Evolutionary conservation across 2,888 invertebrate species (phyloP), one percentile per base, ranked within the genome.

Genomic region (Caenorhabditis sulstoni): DNA sequence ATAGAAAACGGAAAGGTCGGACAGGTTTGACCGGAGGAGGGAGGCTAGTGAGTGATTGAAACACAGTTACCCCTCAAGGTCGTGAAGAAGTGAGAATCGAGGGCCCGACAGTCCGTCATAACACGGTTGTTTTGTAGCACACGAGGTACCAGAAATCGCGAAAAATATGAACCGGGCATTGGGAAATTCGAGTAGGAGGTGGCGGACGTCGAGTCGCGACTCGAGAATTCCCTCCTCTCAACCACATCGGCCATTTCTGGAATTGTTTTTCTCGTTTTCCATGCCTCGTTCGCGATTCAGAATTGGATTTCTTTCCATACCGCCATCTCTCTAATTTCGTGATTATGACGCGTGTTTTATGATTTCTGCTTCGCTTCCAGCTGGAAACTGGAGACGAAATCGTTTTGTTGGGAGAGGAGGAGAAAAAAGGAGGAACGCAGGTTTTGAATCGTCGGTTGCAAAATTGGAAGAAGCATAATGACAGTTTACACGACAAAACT

Each of bases 1-100:
- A 73, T 73, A 58, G 20, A 65, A 65, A 50, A 59, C 41, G 44
- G 20, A 73, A 50, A 73, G 52, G 61, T 70, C 70, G 49, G 68
- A 29, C 58, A 52, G n/a, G 41, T 58, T 66, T 3, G 29, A 3
- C 29, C 29, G 29, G 29, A 29, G 29, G 8, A 41, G 14, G 50
- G 50, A 50, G 50, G 44, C 45, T 68, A 67, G 58, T 67, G 45
- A 53, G 52, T 50, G 59, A 52, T 68, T 70, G 68, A 70, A 70
- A 62, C 61, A 61, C 35, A 41, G 41, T 58, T 67, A 50, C 57
- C n/a, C n/a, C n/a, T n/a, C n/a, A n/a, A n/a, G n/a, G n/a, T 64
- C 62, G 57, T 49, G 41, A 55, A 37, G 37, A 11, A 22, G 35
- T 18, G 18, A 16, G 47, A 61, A 47, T 29, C 7, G 29, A 29